These are phyloP conservation scores for Lasioglossum oenotherae DNA, from an alignment of 2,888 invertebrate genomes.

Conservation along the genomic window DNA sequence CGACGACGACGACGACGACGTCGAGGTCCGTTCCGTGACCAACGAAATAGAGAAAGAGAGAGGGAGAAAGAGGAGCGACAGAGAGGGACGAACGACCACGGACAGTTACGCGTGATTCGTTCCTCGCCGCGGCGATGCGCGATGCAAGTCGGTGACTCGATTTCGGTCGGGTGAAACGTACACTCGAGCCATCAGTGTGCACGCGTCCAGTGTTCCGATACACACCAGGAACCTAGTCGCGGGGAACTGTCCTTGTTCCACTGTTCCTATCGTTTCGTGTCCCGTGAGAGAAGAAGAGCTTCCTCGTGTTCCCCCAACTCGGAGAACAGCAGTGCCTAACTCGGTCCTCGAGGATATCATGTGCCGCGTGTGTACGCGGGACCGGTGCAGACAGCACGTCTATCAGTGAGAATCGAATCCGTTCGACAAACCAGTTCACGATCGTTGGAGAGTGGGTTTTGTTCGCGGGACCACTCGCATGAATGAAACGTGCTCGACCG, in stretches of 20 bases:
- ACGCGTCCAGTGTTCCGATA: slow-evolving; percentile 54
- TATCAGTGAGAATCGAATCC: slow-evolving; percentile 4
- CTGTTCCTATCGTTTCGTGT: neutral
- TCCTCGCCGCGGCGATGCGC: slow-evolving; percentile 66
- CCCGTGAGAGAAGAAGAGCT: neutral
- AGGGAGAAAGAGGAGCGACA: slow-evolving; percentile 13
- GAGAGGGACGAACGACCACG: slow-evolving; percentile 37
- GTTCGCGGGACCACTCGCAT: neutral
- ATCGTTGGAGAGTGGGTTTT: neutral
- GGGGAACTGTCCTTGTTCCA: neutral
- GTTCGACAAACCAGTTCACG: neutral
- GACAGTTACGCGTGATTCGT: slow-evolving; percentile 72
- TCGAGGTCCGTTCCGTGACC: slow-evolving; percentile 12
- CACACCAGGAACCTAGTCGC: slow-evolving; percentile 16
- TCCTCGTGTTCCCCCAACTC: neutral
- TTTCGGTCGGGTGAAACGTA: slow-evolving; percentile 60
- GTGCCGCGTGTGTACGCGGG: slow-evolving; percentile 59
- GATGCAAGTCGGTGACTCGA: slow-evolving; percentile 71
- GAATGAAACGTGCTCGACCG: slow-evolving; percentile 24
- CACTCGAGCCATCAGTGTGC: slow-evolving; percentile 51
- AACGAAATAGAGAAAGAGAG: slow-evolving; percentile 1
- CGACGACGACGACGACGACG: neutral
- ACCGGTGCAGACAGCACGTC: slow-evolving; percentile 41
- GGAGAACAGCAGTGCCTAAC: neutral
- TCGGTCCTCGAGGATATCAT: slow-evolving; percentile 46